Evolutionary conservation across 2,113 vertebrate species (phyloP), one percentile per base, ranked within the genome.

Genomic region (Irena cyanogastra): DNA sequence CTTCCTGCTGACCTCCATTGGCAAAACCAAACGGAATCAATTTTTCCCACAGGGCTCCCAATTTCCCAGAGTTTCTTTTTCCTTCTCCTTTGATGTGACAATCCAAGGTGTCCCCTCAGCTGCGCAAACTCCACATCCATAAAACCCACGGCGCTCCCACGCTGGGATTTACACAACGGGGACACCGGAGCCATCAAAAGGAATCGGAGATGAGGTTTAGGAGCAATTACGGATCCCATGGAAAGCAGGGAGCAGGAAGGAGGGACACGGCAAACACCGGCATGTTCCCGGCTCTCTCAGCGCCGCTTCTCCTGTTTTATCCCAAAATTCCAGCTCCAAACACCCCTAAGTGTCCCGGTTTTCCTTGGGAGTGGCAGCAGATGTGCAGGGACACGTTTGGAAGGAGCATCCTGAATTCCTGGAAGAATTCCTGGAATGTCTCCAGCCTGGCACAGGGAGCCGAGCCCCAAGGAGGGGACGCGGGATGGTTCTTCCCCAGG

Each of bases 401-500:
- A 12, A 68, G 26, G 20, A 31, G 52, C 52, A 16, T 22, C 59
- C 66, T 7, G 21, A n/a, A 31, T 41, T 47, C 20, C 90, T 52
- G 56, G 16, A 20, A 24, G 56, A 35, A 61, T 35, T n/a, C 45
- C 47, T 35, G 53, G 35, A n/a, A 41, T 14, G 52, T 47, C 16
- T 1, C 52, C 52, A 7, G 1, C 10, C 41, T 1, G 3, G 28
- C 68, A 2, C 2, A 11, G 19, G 4, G 26, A 22, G 56, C n/a
- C 35, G 57, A 75, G 72, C 63, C 47, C 66, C 17, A 1, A 14
- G 21, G 52, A 22, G 7, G 13, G 52, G 44, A 19, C 11, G 1
- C 11, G 0, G 33, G 15, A 11, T 1, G 41, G 26, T 5, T 3
- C 31, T 63, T 45, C 42, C 57, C 1, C 0, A 31, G 44, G 90